Percentiles rank a stretch among this genome's conserved stretches.
Conservation (phyloP, 2,113 vertebrate genomes). For the Empidonax traillii region DNA sequence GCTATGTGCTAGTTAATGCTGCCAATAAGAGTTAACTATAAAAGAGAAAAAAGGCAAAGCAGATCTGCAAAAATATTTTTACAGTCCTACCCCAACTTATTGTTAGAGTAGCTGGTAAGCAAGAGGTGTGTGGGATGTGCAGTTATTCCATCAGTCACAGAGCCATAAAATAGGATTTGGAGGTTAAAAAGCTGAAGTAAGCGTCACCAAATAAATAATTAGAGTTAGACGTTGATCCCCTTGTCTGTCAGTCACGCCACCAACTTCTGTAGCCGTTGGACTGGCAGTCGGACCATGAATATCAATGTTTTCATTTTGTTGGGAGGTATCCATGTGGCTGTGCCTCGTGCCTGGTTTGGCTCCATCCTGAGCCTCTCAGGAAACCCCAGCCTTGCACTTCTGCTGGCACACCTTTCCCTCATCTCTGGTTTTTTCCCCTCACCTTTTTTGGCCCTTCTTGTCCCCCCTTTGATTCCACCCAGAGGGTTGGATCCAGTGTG, state of each 20-base stretch:
- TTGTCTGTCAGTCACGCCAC: fast-evolving
- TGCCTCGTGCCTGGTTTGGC: fast-evolving
- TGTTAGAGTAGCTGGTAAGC: neutral
- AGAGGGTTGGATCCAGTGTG: fast-evolving
- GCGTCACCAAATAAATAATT: neutral
- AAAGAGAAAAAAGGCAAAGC: neutral
- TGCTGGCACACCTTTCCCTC: neutral
- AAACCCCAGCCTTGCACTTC: fast-evolving
- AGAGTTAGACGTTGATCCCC: neutral
- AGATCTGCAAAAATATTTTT: neutral
- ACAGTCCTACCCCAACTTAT: neutral
- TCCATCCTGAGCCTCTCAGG: fast-evolving
- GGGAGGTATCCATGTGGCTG: fast-evolving
- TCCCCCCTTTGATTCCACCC: neutral
- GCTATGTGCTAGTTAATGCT: neutral
- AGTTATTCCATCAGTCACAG: neutral
- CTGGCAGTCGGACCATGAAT: neutral
- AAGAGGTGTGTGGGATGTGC: neutral
- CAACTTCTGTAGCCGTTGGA: neutral
- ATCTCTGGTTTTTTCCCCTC: fast-evolving
- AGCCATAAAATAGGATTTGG: neutral
- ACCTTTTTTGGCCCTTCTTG: neutral
- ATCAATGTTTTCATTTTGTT: no score
- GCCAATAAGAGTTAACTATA: neutral
- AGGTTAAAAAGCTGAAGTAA: neutral